Evolutionary conservation across 2,113 vertebrate genomes (phyloP).

Genomic region (Apistogramma diplotaenia): DNA sequence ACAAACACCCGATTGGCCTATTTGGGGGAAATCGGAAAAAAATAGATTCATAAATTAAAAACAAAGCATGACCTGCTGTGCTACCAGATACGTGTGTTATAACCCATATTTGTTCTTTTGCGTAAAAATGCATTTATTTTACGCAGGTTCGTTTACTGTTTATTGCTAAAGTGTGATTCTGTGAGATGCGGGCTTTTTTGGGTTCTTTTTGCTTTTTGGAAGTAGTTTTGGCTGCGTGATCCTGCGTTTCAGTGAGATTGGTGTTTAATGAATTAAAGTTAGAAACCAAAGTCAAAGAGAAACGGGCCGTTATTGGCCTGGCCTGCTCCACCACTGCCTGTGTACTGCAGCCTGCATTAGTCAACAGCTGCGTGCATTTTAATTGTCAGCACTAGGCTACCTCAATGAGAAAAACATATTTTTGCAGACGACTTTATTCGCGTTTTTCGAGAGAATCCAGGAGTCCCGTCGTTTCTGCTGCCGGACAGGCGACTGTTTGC

Average conservation of each 20-base stretch:
- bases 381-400: slow-evolving; percentile 50
- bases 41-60: slow-evolving; percentile 67
- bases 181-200: slow-evolving; percentile 33
- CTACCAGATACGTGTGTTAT: slow-evolving; percentile 61
- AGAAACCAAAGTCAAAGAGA: slow-evolving; percentile 50
- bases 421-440: slow-evolving; percentile 33
- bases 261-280: slow-evolving; percentile 58
- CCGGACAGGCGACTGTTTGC: slow-evolving; percentile 17
- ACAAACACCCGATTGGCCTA: slow-evolving; percentile 79
- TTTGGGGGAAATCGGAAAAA: slow-evolving; percentile 58
- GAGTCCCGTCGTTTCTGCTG: slow-evolving; percentile 17
- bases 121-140: slow-evolving; percentile 61
- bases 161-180: slow-evolving; percentile 46
- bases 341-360: slow-evolving; percentile 43
- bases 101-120: slow-evolving; percentile 57
- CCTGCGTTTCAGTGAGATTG: slow-evolving; percentile 9
- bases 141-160: slow-evolving; percentile 35
- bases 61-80: slow-evolving; percentile 68
- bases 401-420: slow-evolving; percentile 55
- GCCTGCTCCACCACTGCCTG: slow-evolving; percentile 48
- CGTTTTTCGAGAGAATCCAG: slow-evolving; percentile 34
- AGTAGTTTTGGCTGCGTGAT: slow-evolving; percentile 20
- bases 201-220: neutral
- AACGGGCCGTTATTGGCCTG: slow-evolving; percentile 32
- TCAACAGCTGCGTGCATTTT: slow-evolving; percentile 64